These are phyloP conservation scores for Molorchus minor DNA, from an alignment of 2,888 invertebrate species.

Conservation along the genomic window DNA sequence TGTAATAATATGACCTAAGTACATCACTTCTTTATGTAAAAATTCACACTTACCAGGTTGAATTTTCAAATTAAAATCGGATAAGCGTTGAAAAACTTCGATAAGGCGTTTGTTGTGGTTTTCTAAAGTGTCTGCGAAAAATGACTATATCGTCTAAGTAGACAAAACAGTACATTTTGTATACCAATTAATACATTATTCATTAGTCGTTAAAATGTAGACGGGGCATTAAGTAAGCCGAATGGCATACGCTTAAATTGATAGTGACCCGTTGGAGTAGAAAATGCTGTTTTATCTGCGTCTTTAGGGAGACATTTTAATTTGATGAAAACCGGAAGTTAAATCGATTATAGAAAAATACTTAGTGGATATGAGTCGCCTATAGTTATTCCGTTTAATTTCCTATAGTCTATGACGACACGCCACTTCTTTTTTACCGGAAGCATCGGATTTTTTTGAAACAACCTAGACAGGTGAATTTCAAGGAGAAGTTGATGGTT, in stretches of 20 bases:
- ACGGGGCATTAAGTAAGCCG: slow-evolving; percentile 59
- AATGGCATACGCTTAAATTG: slow-evolving; percentile 56
- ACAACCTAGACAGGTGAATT: slow-evolving; percentile 45
- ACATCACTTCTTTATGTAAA: slow-evolving; percentile 31
- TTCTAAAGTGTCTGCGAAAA: slow-evolving; percentile 37
- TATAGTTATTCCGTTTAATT: slow-evolving; percentile 56
- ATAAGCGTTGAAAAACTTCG: slow-evolving; percentile 38
- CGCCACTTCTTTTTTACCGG: slow-evolving; percentile 33
- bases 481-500: slow-evolving; percentile 43
- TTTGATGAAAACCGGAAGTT: slow-evolving; percentile 58
- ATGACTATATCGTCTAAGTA: slow-evolving; percentile 58
- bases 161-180: slow-evolving; percentile 49
- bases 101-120: slow-evolving; percentile 41
- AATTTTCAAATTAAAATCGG: slow-evolving; percentile 29
- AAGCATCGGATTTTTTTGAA: slow-evolving; percentile 48
- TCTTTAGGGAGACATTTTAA: slow-evolving; percentile 48
- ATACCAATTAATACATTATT: slow-evolving; percentile 47
- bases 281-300: slow-evolving; percentile 55
- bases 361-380: slow-evolving; percentile 53
- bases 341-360: slow-evolving; percentile 58
- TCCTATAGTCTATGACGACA: slow-evolving; percentile 39
- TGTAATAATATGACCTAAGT: slow-evolving; percentile 34
- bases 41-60: slow-evolving; percentile 37
- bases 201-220: slow-evolving; percentile 51
- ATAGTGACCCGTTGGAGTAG: slow-evolving; percentile 51